Conservation (phyloP, 2,113 vertebrate species). For the Rhagologus leucostigma region DNA sequence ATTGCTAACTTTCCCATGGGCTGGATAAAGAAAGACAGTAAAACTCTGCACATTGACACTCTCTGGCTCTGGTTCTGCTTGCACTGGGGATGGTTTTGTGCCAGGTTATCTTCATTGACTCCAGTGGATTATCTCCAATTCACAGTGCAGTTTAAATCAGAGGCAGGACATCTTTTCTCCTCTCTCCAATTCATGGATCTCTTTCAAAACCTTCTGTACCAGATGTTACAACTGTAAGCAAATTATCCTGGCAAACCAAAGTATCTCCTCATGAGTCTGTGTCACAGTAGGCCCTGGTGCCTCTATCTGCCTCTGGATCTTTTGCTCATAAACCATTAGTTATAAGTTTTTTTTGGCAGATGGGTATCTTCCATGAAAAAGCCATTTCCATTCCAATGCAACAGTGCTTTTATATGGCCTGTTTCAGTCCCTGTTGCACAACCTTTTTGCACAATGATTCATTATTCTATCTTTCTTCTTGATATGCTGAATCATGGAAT, state of each 20-base stretch:
- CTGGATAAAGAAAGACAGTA: neutral
- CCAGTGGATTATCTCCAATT: neutral
- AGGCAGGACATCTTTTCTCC: slow-evolving; percentile 9
- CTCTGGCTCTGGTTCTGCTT: neutral
- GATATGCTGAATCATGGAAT: slow-evolving; percentile 50
- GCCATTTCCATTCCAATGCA: slow-evolving; percentile 16
- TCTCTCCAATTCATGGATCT: neutral
- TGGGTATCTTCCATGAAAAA: neutral
- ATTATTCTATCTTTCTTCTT: slow-evolving; percentile 19
- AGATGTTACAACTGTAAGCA: slow-evolving; percentile 44
- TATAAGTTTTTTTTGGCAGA: slow-evolving; percentile 8
- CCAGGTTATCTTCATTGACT: slow-evolving; percentile 23
- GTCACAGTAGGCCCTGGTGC: slow-evolving; percentile 18
- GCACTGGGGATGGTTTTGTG: neutral
- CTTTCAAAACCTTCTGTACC: slow-evolving; percentile 33
- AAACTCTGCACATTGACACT: neutral
- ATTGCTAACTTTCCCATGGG: neutral
- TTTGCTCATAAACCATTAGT: slow-evolving; percentile 41
- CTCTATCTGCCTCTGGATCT: slow-evolving; percentile 41
- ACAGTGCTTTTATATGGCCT: slow-evolving; percentile 8
- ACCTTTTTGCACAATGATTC: slow-evolving; percentile 42
- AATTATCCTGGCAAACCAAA: slow-evolving; percentile 32
- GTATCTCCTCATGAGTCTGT: slow-evolving; percentile 2
- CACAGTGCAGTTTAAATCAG: neutral
- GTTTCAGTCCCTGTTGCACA: neutral